phyloP scores from a whole-genome alignment of 2,797 vertebrate species.

The Iguana delicatissima region DNA sequence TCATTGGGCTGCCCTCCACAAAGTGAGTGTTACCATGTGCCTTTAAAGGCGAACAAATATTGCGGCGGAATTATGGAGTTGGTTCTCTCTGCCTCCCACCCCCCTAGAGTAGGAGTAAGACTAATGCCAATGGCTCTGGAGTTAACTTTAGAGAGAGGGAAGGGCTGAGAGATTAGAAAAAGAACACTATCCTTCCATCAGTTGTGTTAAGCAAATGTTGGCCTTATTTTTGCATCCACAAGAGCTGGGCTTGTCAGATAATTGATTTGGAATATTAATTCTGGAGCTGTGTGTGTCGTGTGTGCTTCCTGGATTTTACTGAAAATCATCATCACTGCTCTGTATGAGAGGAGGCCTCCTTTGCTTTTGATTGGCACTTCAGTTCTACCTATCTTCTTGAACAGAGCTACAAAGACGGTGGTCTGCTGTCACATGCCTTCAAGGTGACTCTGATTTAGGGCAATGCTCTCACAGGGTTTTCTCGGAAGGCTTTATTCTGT shows the following conservation, averaged over 20 bases:
- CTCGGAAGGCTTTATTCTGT: too few relatives aligned
- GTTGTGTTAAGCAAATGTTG: constrained; percentile 52
- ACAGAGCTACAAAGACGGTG: too few relatives aligned
- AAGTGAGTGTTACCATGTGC: constrained; percentile 78
- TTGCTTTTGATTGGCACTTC: too few relatives aligned
- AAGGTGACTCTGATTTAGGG: too few relatives aligned
- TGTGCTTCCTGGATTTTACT: too few relatives aligned
- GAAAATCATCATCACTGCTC: too few relatives aligned
- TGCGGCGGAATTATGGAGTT: constrained; percentile 73
- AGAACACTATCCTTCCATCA: constrained; percentile 41
- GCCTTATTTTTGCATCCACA: constrained; percentile 62
- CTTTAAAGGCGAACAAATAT: constrained; percentile 80
- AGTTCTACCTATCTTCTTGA: too few relatives aligned
- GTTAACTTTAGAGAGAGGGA: constrained; percentile 72
- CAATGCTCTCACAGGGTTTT: too few relatives aligned
- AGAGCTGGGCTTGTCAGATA: constrained; percentile 23
- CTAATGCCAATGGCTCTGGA: constrained; percentile 69
- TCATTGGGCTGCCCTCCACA: constrained; percentile 76
- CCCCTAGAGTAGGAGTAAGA: constrained; percentile 50
- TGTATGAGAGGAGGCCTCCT: too few relatives aligned
- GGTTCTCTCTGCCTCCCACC: not conserved
- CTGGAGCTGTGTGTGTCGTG: not conserved
- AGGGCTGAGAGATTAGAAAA: constrained; percentile 60
- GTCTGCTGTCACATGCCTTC: too few relatives aligned
- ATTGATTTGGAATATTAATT: not conserved